Evolutionary conservation across 92 coral and sea anemone genomes (phyloP).

Genomic region (Anthopleura xanthogrammica): DNA sequence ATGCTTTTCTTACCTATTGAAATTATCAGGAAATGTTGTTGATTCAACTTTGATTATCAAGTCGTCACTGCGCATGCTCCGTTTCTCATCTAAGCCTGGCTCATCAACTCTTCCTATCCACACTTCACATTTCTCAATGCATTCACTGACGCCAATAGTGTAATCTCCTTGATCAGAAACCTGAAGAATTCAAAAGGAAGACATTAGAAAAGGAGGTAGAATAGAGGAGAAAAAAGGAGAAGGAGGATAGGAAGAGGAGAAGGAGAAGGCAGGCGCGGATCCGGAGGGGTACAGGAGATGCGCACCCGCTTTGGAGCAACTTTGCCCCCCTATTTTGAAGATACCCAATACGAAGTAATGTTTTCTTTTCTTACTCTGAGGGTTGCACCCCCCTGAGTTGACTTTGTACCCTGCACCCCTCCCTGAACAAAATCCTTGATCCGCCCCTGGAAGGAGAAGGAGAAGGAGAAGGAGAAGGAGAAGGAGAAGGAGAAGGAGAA

Average conservation of each 20-base stretch:
- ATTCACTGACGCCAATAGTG: conserved; percentile 9
- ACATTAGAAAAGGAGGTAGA: neutral
- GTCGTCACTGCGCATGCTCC: conserved; percentile 10
- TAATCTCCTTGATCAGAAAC: conserved; percentile 2
- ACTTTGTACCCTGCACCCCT: too few relatives aligned
- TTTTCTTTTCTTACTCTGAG: too few relatives aligned
- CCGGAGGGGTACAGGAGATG: too few relatives aligned
- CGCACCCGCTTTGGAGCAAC: too few relatives aligned
- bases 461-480: too few relatives aligned
- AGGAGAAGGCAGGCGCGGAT: neutral
- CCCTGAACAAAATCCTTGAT: too few relatives aligned
- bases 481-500: neutral
- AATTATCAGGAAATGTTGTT: neutral
- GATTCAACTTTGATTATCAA: conserved; percentile 18
- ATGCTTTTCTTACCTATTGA: neutral
- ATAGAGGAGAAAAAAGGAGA: too few relatives aligned
- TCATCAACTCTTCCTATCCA: conserved; percentile 27
- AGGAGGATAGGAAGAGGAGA: neutral
- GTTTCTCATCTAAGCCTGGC: conserved; percentile 12
- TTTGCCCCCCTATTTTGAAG: too few relatives aligned
- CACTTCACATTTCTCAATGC: conserved; percentile 23
- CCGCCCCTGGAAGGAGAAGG: too few relatives aligned
- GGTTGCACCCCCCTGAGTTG: too few relatives aligned
- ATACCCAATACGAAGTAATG: too few relatives aligned
- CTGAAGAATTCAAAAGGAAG: neutral